Evolutionary conservation across 1,140 invertebrate genomes (phyloP), one percentile per base, ranked within the genome.

Genomic region (Drosophila lowei): DNA sequence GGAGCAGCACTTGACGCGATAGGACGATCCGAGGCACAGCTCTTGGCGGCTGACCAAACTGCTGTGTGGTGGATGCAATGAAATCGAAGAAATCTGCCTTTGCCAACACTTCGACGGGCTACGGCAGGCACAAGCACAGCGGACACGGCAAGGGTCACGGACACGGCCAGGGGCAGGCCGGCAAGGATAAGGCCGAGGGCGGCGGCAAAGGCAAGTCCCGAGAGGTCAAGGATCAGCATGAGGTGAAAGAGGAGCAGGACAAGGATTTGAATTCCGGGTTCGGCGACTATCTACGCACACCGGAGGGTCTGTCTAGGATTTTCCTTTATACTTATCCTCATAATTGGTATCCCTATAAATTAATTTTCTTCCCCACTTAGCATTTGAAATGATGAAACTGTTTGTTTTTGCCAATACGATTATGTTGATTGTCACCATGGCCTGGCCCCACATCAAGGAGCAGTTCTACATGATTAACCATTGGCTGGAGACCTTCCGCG

Each of bases 361-460:
- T 3, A 0, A 30, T 41, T 0, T 13, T 7, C 1, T 16, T 52
- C 13, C 11, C 5, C 2, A 2, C 42, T 38, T 38, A 90, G 90
- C 84, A 68, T 79, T 90, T 77, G 89, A 89, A 60, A 91, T 91
- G 83, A 91, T 91, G 91, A 91, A 91, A 60, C 43, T 91, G 9
- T 91, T 91, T 71, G 89, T 90, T 6, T 84, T 91, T 8, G 89
- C 91, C 49, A 91, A 91, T 70, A 85, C 89, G 0, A 41, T 91
- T n/a, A 79, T 90, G 78, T 34, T 91, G 25, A 90, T 90, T 47
- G 66, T 91, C 18, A 91, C 90, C 23, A 90, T 91, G 89, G 90
- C 88, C 46, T 91, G 91, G 90, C 90, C 90, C 1, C 70, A 89
- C 43, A 80, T 90, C 6, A 88, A 81, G 52, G 75, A 89, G 46